phyloP scores from a whole-genome alignment of 2,888 invertebrate genomes.

The Oligia strigilis region DNA sequence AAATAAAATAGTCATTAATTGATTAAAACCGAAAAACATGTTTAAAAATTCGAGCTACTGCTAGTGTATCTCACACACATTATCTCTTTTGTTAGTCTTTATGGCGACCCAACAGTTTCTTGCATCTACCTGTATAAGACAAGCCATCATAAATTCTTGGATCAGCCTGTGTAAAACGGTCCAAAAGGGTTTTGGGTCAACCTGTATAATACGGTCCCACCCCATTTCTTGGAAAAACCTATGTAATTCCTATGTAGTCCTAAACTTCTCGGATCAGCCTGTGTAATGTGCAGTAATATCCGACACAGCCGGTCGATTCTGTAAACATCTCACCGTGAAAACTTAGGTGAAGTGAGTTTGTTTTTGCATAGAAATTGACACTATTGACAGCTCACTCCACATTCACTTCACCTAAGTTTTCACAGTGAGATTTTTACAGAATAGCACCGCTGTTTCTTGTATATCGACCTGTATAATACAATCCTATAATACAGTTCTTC shows the following conservation, averaged over 20 bases:
- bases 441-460: neutral
- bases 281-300: neutral
- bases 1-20: slow-evolving; percentile 37
- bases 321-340: no score
- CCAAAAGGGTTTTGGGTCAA: neutral
- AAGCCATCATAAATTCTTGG: neutral
- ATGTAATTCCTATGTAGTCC: neutral
- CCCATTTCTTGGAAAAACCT: neutral
- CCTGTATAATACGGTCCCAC: neutral
- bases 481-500: no score
- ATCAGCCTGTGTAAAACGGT: neutral
- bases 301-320: neutral
- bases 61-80: neutral
- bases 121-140: neutral
- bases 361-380: no score
- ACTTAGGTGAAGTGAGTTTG: no score
- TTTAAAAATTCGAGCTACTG: neutral
- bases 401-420: no score
- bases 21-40: neutral
- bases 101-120: neutral
- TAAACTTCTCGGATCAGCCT: neutral
- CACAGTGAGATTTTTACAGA: no score
- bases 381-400: no score
- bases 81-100: neutral
- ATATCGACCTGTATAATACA: neutral